Percentiles rank a stretch among this genome's conserved stretches.
These are phyloP conservation scores for Xenopus borealis DNA, from an alignment of 2,113 vertebrate species.

Conservation along the genomic window DNA sequence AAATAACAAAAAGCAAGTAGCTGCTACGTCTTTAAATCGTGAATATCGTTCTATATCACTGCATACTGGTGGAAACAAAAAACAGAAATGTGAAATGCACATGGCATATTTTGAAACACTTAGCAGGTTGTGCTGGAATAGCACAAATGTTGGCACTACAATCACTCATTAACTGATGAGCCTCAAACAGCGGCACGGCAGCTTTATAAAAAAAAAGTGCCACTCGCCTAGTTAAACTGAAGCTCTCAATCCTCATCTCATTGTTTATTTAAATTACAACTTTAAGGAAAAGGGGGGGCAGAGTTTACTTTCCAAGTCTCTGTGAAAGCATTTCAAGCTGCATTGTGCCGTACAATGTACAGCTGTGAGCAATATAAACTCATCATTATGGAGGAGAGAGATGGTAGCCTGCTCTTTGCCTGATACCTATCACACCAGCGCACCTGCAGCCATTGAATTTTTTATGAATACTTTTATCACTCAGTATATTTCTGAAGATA, in stretches of 20 bases:
- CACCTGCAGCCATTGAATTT: constrained; percentile 45
- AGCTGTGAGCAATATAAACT: constrained; percentile 44
- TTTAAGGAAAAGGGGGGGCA: constrained; percentile 7
- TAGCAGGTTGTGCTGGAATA: no score
- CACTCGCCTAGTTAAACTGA: constrained; percentile 14
- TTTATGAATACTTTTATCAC: constrained; percentile 40
- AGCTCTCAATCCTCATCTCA: constrained; percentile 12
- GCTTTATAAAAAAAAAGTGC: not conserved
- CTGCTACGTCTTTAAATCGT: no score
- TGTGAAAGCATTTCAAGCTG: constrained; percentile 27
- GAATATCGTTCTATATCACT: no score
- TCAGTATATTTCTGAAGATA: constrained; percentile 41
- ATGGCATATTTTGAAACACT: no score
- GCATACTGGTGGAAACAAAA: no score
- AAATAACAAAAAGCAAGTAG: no score
- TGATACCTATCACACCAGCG: constrained; percentile 40
- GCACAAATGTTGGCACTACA: no score
- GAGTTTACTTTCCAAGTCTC: constrained; percentile 11
- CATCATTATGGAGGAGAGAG: constrained; percentile 35
- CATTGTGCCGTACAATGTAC: constrained; percentile 38
- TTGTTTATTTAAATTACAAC: constrained; percentile 21
- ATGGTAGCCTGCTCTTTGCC: constrained; percentile 2
- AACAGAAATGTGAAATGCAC: no score
- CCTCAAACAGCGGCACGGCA: no score
- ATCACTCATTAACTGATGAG: no score